These are phyloP conservation scores for Crotalus horridus DNA, from an alignment of 2,113 vertebrate species.

Conservation along the genomic window DNA sequence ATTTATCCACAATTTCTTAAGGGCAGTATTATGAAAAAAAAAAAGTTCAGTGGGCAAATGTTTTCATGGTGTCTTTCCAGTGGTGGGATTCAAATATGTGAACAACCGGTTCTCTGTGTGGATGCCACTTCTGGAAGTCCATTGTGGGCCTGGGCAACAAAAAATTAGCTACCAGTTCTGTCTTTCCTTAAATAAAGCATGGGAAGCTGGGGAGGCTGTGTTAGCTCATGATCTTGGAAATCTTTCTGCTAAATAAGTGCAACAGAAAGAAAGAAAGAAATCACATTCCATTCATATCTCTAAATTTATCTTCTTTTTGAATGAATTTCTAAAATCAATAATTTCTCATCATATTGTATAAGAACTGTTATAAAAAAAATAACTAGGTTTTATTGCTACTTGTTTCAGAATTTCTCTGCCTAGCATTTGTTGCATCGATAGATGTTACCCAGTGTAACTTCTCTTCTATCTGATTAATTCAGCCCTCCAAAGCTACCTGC, in stretches of 20 bases:
- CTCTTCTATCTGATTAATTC: neutral
- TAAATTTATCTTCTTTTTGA: neutral
- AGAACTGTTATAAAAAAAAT: neutral
- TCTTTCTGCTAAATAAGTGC: neutral
- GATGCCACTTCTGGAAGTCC: too few species aligned
- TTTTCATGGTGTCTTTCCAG: neutral
- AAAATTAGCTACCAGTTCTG: too few species aligned
- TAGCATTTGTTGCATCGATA: neutral
- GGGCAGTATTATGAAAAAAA: neutral
- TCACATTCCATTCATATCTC: neutral
- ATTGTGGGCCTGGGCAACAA: too few species aligned
- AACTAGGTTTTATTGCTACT: neutral
- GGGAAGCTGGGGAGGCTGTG: neutral
- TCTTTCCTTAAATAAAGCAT: neutral
- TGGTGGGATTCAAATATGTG: too few species aligned
- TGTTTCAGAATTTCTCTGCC: neutral
- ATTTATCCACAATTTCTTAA: neutral
- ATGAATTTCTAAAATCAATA: neutral
- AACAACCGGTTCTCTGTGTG: too few species aligned
- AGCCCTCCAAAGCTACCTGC: neutral
- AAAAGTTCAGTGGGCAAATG: neutral
- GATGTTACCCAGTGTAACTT: neutral
- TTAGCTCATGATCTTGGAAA: neutral
- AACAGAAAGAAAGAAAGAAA: neutral
- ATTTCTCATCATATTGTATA: neutral